These are phyloP conservation scores for Atta texana DNA, from an alignment of 1,140 invertebrate genomes.

Conservation along the genomic window DNA sequence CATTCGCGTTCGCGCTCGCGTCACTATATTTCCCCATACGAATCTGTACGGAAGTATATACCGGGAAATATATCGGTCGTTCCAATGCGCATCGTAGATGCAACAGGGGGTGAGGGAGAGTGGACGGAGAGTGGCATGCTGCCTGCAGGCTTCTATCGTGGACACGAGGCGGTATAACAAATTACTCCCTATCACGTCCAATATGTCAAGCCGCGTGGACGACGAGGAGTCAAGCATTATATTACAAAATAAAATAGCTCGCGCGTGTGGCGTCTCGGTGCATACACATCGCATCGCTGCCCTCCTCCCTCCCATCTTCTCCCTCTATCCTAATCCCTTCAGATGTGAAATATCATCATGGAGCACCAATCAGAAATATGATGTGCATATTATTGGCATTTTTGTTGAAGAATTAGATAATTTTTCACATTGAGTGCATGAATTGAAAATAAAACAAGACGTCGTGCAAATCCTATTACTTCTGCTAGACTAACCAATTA, in stretches of 20 bases:
- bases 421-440: slow-evolving; percentile 26
- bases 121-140: background rate
- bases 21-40: slow-evolving; percentile 33
- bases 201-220: slow-evolving; percentile 71
- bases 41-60: slow-evolving; percentile 52
- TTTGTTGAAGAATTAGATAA: slow-evolving; percentile 68
- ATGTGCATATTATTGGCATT: slow-evolving; percentile 71
- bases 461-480: background rate
- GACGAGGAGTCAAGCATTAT: slow-evolving; percentile 75
- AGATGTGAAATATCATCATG: slow-evolving; percentile 64
- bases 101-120: background rate
- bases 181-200: slow-evolving; percentile 75
- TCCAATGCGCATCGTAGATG: slow-evolving; percentile 32
- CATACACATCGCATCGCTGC: background rate
- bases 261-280: background rate
- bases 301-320: background rate
- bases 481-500: too few species aligned
- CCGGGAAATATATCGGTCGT: slow-evolving; percentile 67
- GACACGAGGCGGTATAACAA: slow-evolving; percentile 66
- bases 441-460: slow-evolving; percentile 11
- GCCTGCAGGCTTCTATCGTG: slow-evolving; percentile 59
- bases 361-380: slow-evolving; percentile 36
- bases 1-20: slow-evolving; percentile 36
- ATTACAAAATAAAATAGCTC: slow-evolving; percentile 74
- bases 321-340: background rate